phyloP scores from a whole-genome alignment of 1,140 invertebrate genomes.

The Hermetia illucens region DNA sequence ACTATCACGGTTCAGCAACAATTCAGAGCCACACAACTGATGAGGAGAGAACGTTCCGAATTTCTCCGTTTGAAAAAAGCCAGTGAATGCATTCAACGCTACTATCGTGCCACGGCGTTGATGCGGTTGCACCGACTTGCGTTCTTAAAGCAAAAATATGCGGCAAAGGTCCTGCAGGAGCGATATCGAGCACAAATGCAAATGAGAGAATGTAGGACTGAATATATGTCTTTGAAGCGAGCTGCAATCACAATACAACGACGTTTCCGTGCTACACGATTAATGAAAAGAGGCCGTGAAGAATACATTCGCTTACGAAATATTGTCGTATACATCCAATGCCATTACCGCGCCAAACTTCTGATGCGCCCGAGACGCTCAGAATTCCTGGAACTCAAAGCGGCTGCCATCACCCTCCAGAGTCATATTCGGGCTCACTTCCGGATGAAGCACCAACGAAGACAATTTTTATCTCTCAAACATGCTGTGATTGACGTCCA shows the following conservation, averaged over 20 bases:
- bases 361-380: slow-evolving; percentile 7
- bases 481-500: slow-evolving; percentile 20
- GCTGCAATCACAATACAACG: slow-evolving; percentile 32
- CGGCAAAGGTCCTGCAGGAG: slow-evolving; percentile 11
- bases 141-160: slow-evolving; percentile 12
- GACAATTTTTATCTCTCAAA: slow-evolving; percentile 10
- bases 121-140: slow-evolving; percentile 11
- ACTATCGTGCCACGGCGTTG: slow-evolving; percentile 10
- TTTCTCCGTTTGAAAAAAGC: slow-evolving; percentile 12
- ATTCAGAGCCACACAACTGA: slow-evolving; percentile 28
- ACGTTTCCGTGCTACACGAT: slow-evolving; percentile 30
- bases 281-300: slow-evolving; percentile 9
- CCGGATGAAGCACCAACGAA: slow-evolving; percentile 12
- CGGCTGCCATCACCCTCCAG: slow-evolving; percentile 28
- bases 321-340: slow-evolving; percentile 4
- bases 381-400: slow-evolving; percentile 17
- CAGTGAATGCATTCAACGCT: slow-evolving; percentile 14
- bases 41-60: too few relatives aligned
- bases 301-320: neutral
- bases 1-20: slow-evolving; percentile 25
- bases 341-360: slow-evolving; percentile 19
- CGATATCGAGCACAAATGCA: slow-evolving; percentile 11
- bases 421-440: slow-evolving; percentile 24
- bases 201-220: neutral
- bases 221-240: slow-evolving; percentile 16